Percentiles rank a stretch among this genome's conserved stretches.
Evolutionary conservation across 2,113 vertebrate genomes (phyloP).

Genomic region (Gallinago undulata): DNA sequence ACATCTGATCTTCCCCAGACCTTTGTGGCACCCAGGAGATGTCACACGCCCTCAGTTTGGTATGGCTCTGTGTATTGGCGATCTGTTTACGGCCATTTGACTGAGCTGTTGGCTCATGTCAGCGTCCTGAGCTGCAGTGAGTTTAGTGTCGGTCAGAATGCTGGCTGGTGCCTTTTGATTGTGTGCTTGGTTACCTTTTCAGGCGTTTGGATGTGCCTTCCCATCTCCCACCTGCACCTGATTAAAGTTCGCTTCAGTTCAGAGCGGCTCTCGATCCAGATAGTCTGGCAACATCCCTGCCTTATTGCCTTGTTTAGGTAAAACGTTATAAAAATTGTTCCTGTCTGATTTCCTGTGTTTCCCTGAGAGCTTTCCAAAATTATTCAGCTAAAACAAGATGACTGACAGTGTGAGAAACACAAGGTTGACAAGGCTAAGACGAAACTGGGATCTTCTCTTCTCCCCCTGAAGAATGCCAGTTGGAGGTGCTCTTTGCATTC

Average conservation of each 20-base stretch:
- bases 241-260: conserved; percentile 21
- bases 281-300: conserved; percentile 35
- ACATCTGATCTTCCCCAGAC: not conserved
- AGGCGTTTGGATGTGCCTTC: not conserved
- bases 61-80: not conserved
- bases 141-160: not conserved
- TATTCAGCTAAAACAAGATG: conserved; percentile 59
- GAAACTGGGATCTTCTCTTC: not conserved
- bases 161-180: not conserved
- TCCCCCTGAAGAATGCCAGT: not conserved
- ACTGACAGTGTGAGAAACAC: conserved; percentile 62
- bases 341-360: conserved; percentile 53
- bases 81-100: not conserved
- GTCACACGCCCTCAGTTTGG: not conserved
- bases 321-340: conserved; percentile 51
- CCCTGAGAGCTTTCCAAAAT: conserved; percentile 53
- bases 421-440: conserved; percentile 50
- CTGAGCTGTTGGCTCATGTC: not conserved
- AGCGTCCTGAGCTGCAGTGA: not conserved
- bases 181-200: not conserved
- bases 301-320: conserved; percentile 62
- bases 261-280: not conserved
- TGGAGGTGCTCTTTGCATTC: conserved; percentile 13
- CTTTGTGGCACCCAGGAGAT: not conserved
- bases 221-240: not conserved